Conservation (phyloP, 2,888 invertebrate species). For the Smittia aterrima region DNA sequence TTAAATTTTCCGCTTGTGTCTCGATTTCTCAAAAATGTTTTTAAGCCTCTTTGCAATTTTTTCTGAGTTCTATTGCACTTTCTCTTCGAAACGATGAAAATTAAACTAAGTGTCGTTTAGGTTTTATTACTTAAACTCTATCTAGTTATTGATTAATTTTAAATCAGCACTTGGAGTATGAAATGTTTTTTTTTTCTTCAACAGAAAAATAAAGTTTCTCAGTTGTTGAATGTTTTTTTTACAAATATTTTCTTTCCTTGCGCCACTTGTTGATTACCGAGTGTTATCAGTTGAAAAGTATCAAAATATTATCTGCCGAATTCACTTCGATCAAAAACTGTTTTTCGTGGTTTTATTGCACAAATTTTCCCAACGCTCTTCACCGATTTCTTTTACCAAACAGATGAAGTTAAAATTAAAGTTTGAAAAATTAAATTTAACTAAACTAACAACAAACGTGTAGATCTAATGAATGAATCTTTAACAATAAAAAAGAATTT, state of each 20-base stretch:
- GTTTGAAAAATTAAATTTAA: constrained; percentile 32
- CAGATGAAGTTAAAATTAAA: constrained; percentile 30
- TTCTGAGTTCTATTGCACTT: constrained; percentile 23
- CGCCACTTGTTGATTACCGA: constrained; percentile 31
- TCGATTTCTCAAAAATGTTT: not conserved
- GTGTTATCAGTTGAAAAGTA: constrained; percentile 14
- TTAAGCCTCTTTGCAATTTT: constrained; percentile 24
- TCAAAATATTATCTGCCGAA: not conserved
- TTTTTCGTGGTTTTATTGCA: constrained; percentile 36
- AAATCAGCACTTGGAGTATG: not conserved
- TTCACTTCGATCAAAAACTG: not conserved
- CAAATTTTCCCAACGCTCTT: constrained; percentile 33
- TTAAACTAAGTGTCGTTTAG: not conserved
- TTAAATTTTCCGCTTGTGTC: not conserved
- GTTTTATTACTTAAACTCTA: not conserved
- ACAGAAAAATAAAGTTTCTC: not conserved
- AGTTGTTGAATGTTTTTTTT: not conserved
- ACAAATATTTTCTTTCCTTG: not conserved
- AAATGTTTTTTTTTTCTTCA: not conserved
- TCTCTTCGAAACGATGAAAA: constrained; percentile 1
- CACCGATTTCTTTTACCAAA: not conserved
- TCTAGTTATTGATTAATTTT: not conserved
- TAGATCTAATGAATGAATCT: constrained; percentile 41
- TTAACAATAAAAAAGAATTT: constrained; percentile 41
- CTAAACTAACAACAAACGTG: constrained; percentile 40